Percentiles rank a stretch among this genome's conserved stretches.
Conservation (phyloP, 23 tunicate genomes). For the Ascidia mentula region DNA sequence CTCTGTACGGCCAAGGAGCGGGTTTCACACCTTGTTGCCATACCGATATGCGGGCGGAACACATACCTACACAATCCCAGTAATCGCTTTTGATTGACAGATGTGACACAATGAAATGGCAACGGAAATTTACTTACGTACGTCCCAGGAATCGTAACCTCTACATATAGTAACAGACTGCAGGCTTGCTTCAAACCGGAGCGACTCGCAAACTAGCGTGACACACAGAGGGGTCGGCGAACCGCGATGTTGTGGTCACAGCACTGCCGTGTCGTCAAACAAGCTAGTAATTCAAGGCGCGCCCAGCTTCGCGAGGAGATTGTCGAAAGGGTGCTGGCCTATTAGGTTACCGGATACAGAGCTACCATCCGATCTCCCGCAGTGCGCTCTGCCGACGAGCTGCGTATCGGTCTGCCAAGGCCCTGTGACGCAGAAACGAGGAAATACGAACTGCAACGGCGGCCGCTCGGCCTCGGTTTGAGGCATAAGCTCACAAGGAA, state of each 20-base stretch:
- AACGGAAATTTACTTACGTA: no score
- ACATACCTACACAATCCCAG: no score
- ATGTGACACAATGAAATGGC: no score
- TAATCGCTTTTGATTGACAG: no score
- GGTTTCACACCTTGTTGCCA: not conserved
- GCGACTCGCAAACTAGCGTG: no score
- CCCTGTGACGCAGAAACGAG: not conserved
- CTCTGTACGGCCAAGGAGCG: not conserved
- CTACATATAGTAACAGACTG: no score
- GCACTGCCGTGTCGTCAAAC: no score
- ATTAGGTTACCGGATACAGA: not conserved
- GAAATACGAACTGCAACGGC: not conserved
- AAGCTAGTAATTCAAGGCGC: not conserved
- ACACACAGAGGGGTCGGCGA: no score
- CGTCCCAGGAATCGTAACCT: no score
- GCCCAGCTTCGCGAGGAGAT: not conserved
- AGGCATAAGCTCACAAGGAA: constrained; percentile 1
- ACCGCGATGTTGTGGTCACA: no score
- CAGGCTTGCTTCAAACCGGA: no score
- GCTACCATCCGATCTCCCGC: not conserved
- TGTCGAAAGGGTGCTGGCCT: not conserved
- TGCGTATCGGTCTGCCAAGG: not conserved
- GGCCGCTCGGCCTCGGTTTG: not conserved
- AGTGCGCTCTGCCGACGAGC: not conserved
- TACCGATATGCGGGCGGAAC: not conserved